Base-by-base conservation (phyloP, 2,113 vertebrate genomes). In the Ptyas mucosa region DNA sequence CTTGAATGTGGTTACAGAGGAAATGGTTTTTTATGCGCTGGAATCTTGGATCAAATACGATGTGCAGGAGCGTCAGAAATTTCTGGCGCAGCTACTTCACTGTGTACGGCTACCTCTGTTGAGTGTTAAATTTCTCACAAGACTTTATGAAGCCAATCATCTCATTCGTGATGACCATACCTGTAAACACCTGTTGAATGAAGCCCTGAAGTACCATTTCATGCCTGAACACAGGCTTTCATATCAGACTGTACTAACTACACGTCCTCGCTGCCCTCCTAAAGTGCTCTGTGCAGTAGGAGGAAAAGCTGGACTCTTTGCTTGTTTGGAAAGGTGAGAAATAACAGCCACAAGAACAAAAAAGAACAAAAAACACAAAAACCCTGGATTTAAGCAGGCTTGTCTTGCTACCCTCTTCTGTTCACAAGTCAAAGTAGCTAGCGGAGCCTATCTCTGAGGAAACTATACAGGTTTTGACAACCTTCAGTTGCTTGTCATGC, bases 31-130 rank as follows among this genome's bases (percentile, higher is more conserved):
- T 95, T 98, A 99, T 18, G 99, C 99, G 0, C 97, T 99, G 8
- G 99, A 99, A 94, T 97, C 99, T 20, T 99, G 99, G 99, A 97
- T 99, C 97, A 99, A 99, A 93, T 99, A 99, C 8, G 99, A 99
- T 8, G 98, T 98, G 91, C 98, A 98, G 53, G 98, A 99, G 96
- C 97, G 99, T 12, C 99, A 99, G 98, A 98, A 99, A 95, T 97
- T 99, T 96, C 96, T 99, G 94, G 98, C 99, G 0, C 99, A 98
- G 97, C 97, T 99, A 55, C 98, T 99, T 49, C 99, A 99, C 94
- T 99, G 99, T 49, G 99, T 99, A 26, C 98, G 99, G 21, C 96
- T 99, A 95, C 99, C 99, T 0, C 97, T 99, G 95, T 98, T 99
- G 94, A 99, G 99, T 43, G 99, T 99, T 29, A 99, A 99, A 96